phyloP scores from a whole-genome alignment of 2,113 vertebrate species.

The Apeltes quadracus region DNA sequence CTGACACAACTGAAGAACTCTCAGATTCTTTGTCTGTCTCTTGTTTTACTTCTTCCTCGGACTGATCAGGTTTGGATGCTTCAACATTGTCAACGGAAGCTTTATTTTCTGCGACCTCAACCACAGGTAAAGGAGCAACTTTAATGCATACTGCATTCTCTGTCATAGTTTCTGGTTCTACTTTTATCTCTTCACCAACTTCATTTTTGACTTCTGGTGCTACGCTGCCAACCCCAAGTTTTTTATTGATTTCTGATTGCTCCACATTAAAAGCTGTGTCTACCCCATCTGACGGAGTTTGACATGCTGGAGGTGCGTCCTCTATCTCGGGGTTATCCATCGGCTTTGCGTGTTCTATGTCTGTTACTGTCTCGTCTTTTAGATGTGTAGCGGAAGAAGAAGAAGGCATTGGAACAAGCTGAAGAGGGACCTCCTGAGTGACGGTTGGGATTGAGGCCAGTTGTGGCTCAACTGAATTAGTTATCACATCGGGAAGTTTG shows the following conservation, averaged over 20 bases:
- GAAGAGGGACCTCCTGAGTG: constrained; percentile 26
- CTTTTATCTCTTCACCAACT: constrained; percentile 8
- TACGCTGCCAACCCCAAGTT: constrained; percentile 10
- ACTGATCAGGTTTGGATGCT: constrained; percentile 7
- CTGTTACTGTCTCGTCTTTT: constrained; percentile 19
- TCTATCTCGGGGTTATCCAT: constrained; percentile 26
- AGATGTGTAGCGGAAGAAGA: constrained; percentile 36
- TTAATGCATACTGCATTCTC: neutral
- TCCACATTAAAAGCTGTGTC: constrained; percentile 3
- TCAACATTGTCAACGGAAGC: constrained; percentile 16
- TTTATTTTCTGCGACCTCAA: constrained; percentile 13
- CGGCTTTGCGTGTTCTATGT: neutral
- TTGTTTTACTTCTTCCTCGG: constrained; percentile 11
- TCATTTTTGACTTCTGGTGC: constrained; percentile 6
- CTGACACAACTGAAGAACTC: neutral
- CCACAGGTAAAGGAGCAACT: neutral
- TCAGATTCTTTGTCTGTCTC: constrained; percentile 20
- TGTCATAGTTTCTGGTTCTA: constrained; percentile 27
- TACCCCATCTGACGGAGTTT: constrained; percentile 9
- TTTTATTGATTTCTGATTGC: neutral
- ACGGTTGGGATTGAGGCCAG: constrained; percentile 5
- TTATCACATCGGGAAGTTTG: constrained; percentile 44
- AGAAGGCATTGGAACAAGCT: constrained; percentile 13
- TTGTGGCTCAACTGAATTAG: constrained; percentile 33
- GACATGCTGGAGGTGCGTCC: constrained; percentile 5